These are phyloP conservation scores for Stigmatopora argus DNA, from an alignment of 2,113 vertebrate species.

Conservation along the genomic window DNA sequence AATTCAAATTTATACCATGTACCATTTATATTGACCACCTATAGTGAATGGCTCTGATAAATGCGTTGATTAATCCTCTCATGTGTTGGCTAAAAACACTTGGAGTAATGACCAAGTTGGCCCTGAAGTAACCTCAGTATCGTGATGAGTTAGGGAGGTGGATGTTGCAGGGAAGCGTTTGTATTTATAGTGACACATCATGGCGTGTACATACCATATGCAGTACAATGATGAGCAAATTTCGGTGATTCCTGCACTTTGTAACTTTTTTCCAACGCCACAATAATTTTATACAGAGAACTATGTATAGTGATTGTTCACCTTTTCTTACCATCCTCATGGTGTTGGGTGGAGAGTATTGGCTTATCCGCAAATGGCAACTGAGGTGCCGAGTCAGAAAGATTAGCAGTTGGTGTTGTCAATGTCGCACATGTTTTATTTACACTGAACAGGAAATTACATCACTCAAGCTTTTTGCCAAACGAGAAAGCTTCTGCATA, in stretches of 20 bases:
- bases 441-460: slow-evolving; percentile 50
- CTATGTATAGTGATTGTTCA: slow-evolving; percentile 26
- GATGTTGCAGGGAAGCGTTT: slow-evolving; percentile 19
- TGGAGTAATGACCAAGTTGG: slow-evolving; percentile 68
- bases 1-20: no score
- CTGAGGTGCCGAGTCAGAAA: slow-evolving; percentile 36
- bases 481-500: slow-evolving; percentile 41
- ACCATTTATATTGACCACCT: slow-evolving; percentile 47
- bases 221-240: slow-evolving; percentile 15
- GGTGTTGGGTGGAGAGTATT: slow-evolving; percentile 23
- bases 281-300: slow-evolving; percentile 43
- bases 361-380: slow-evolving; percentile 51
- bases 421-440: slow-evolving; percentile 52
- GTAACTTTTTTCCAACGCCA: slow-evolving; percentile 15
- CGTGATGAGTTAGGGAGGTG: slow-evolving; percentile 55
- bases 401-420: slow-evolving; percentile 47
- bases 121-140: slow-evolving; percentile 54
- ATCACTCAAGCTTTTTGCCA: slow-evolving; percentile 56
- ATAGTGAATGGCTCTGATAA: slow-evolving; percentile 58
- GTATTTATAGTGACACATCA: not conserved
- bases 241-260: slow-evolving; percentile 20
- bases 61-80: slow-evolving; percentile 59
- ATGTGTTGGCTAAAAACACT: slow-evolving; percentile 62
- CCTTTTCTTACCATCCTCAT: slow-evolving; percentile 38
- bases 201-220: slow-evolving; percentile 1